A percentile compares a stretch with the other conserved stretches of the same genome.
Evolutionary conservation across 2,113 vertebrate species (phyloP).

Genomic region (Prunella fulvescens): DNA sequence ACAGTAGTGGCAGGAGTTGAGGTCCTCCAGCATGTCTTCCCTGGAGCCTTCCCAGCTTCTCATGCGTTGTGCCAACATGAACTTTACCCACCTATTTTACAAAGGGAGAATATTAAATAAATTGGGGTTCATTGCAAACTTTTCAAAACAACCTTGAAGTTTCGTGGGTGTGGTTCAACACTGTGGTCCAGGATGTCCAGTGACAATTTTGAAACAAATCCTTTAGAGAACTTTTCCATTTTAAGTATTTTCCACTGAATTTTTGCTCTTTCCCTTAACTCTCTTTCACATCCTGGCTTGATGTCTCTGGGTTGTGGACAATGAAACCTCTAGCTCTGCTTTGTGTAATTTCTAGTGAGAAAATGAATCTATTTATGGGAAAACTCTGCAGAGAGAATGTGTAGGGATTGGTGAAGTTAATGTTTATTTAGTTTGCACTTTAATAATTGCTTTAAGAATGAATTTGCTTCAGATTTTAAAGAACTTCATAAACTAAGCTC

Average conservation of each 20-base stretch:
- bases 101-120: background rate
- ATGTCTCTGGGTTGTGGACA: background rate
- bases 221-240: background rate
- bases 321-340: background rate
- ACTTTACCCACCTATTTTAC: background rate
- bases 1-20: background rate
- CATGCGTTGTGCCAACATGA: fast-evolving
- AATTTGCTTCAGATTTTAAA: background rate
- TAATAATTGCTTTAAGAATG: background rate
- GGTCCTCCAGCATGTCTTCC: background rate
- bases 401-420: background rate
- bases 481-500: background rate
- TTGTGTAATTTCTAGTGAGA: background rate
- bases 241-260: background rate
- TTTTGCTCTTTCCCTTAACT: background rate
- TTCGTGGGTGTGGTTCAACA: background rate
- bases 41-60: background rate
- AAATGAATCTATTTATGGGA: background rate
- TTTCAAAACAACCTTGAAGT: background rate
- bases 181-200: background rate
- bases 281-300: background rate
- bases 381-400: background rate
- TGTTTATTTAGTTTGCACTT: background rate
- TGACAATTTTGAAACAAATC: background rate
- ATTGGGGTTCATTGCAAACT: background rate